Evolutionary conservation across 2,797 vertebrate species (phyloP).

Genomic region (Trematocara caparti): DNA sequence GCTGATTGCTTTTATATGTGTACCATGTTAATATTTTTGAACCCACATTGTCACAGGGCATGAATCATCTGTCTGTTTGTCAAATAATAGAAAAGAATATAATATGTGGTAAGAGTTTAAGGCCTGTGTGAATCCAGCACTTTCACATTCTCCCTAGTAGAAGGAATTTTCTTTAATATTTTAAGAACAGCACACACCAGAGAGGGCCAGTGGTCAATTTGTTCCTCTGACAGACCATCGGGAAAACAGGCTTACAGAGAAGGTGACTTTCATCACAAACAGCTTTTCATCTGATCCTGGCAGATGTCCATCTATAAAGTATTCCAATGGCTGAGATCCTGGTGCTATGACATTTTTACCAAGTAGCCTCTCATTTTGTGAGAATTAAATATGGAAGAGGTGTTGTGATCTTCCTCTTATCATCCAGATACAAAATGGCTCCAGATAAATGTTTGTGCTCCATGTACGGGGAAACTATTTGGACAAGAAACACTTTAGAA

Average conservation of each 20-base stretch:
- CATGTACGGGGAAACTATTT: not conserved
- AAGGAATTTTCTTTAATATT: not conserved
- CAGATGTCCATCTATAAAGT: not conserved
- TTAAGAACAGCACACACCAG: not conserved
- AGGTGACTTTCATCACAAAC: conserved; percentile 47
- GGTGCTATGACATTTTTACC: conserved; percentile 15
- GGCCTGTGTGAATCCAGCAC: not conserved
- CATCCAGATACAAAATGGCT: not conserved
- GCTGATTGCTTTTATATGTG: not conserved
- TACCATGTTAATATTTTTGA: not conserved
- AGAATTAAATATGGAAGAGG: not conserved
- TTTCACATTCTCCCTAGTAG: not conserved
- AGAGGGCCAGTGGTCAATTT: conserved; percentile 8
- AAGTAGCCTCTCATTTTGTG: not conserved
- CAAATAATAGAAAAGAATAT: not conserved
- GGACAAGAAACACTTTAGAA: not conserved
- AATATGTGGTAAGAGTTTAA: not conserved
- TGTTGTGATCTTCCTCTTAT: not conserved
- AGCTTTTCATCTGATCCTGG: conserved; percentile 41
- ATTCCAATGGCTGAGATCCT: not conserved
- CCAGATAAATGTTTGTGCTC: not conserved
- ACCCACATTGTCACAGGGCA: not conserved
- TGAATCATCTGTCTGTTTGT: not conserved
- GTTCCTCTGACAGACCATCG: not conserved
- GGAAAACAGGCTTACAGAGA: conserved; percentile 16